A percentile compares a stretch with the other conserved stretches of the same genome.
These are phyloP conservation scores for Pecten maximus DNA, from an alignment of 2,888 invertebrate species.

Conservation along the genomic window DNA sequence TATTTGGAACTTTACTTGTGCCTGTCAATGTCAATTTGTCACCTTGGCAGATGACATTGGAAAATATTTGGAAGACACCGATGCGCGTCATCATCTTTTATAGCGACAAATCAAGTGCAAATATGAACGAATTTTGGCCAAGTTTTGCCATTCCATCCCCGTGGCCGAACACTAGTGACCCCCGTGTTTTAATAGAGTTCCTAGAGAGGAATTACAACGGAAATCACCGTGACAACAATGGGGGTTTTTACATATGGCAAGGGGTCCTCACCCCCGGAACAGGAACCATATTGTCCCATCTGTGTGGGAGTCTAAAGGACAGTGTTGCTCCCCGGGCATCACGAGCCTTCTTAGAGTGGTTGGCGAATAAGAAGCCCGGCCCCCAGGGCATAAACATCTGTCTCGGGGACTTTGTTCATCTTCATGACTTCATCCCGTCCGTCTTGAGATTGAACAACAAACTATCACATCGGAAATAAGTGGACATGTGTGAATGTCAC, in stretches of 20 bases:
- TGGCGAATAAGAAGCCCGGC: slow-evolving; percentile 76
- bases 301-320: slow-evolving; percentile 81
- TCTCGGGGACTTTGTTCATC: slow-evolving; percentile 90
- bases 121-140: slow-evolving; percentile 85
- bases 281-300: slow-evolving; percentile 67
- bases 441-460: slow-evolving; percentile 62
- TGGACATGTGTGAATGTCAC: not conserved
- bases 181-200: slow-evolving; percentile 85
- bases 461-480: slow-evolving; percentile 11
- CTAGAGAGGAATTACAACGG: slow-evolving; percentile 85
- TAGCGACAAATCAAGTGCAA: slow-evolving; percentile 64
- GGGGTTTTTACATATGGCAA: slow-evolving; percentile 89
- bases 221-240: slow-evolving; percentile 83
- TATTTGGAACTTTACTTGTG: slow-evolving; percentile 87
- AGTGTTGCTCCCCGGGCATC: slow-evolving; percentile 81
- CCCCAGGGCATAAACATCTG: slow-evolving; percentile 88
- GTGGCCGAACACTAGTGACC: slow-evolving; percentile 89
- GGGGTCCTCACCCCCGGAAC: slow-evolving; percentile 88
- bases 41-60: slow-evolving; percentile 85
- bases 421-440: slow-evolving; percentile 63
- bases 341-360: slow-evolving; percentile 79
- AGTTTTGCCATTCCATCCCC: slow-evolving; percentile 89
- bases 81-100: slow-evolving; percentile 84
- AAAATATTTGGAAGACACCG: slow-evolving; percentile 84
- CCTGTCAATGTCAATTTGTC: slow-evolving; percentile 80